These are phyloP conservation scores for Hydropsyche tenuis DNA, from an alignment of 1,140 invertebrate species.

Conservation along the genomic window DNA sequence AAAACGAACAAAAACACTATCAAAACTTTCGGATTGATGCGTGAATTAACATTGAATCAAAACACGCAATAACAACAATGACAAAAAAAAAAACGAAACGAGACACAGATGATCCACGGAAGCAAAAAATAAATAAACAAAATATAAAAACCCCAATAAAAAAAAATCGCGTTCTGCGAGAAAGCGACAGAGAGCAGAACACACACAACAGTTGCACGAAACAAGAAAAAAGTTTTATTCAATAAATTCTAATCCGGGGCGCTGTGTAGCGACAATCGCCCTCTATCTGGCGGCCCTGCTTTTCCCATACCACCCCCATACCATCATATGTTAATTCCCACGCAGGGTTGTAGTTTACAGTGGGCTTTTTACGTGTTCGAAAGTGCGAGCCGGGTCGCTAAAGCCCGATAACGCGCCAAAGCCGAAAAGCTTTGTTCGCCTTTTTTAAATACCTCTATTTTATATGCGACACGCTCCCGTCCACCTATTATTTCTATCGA, in stretches of 20 bases:
- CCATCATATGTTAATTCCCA: constrained; percentile 44
- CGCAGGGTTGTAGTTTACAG: constrained; percentile 36
- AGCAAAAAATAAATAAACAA: too few relatives aligned
- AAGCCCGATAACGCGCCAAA: constrained; percentile 24
- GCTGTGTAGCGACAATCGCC: constrained; percentile 18
- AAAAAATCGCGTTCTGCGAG: background rate
- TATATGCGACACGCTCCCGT: too few relatives aligned
- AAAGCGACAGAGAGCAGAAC: background rate
- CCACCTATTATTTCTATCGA: too few relatives aligned
- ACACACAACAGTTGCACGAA: constrained; percentile 11
- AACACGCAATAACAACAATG: background rate
- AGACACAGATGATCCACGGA: too few relatives aligned
- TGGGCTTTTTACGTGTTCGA: constrained; percentile 25
- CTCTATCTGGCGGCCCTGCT: constrained; percentile 5
- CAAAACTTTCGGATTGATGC: constrained; percentile 7
- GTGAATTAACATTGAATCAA: background rate
- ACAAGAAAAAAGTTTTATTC: constrained; percentile 34
- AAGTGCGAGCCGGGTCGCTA: constrained; percentile 23
- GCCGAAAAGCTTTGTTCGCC: constrained; percentile 16
- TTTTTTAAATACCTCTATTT: background rate
- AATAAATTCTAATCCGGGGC: constrained; percentile 31
- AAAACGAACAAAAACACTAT: background rate
- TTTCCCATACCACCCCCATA: background rate
- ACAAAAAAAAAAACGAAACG: background rate
- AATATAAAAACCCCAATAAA: too few relatives aligned